Base-by-base conservation (phyloP, 2,888 invertebrate species). In the Drosophila borborema region DNA sequence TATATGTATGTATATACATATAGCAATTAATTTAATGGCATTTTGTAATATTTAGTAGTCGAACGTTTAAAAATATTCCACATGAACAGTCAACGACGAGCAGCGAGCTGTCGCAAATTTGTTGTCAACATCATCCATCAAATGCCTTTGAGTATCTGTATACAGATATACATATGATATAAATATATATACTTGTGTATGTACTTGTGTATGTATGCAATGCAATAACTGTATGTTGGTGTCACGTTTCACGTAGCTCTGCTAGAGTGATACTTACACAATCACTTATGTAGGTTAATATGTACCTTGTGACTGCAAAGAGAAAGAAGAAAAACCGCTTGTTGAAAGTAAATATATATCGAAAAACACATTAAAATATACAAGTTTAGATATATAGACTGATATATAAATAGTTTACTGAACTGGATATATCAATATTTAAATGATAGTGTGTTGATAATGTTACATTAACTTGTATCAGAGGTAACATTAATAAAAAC, bases 1-100 rank as follows among this genome's bases (percentile, higher is more conserved):
- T 28, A n/a, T 10, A 31, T 2, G 3, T 10, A 31, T 2, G 3
- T 23, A 23, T 0, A 38, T n/a, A 43, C 41, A 41, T 3, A 28
- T 2, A 20, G 38, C 58, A 74, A 74, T 75, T 75, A 77, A 72
- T 58, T 61, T 66, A 77, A 75, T 72, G 60, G 77, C 48, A 67
- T 58, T 77, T 66, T 72, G 40, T 61, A 77, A 72, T 77, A 64
- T 64, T 66, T 76, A 76, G 77, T 66, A 61, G 77, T 77, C 66
- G 70, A 76, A 59, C 62, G 55, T 48, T 71, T 75, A 75, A 76
- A 71, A 74, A 43, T 53, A 23, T 41, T 56, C 14, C 49, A 43
- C 67, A 20, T 14, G 34, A 49, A 48, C 49, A 28, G 53, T 46
- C 36, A 28, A 12, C 23, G 36, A 40, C 16, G 28, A 23, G 46